phyloP scores from a whole-genome alignment of 23 tunicate genomes.

The Ciona savignyi region DNA sequence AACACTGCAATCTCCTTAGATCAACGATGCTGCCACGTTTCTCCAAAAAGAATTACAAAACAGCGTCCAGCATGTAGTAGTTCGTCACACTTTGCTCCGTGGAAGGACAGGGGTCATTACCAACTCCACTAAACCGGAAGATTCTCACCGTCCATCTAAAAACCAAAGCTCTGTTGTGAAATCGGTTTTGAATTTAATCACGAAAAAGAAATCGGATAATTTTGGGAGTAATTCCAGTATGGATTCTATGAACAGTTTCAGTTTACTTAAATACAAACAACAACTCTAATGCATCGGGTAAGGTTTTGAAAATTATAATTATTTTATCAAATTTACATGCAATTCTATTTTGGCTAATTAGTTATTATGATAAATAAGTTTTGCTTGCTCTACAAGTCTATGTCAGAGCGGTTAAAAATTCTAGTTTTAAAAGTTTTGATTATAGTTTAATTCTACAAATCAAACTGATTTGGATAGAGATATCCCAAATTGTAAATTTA shows the following conservation, averaged over 20 bases:
- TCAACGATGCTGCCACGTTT: constrained; percentile 55
- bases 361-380: no score
- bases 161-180: neutral
- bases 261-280: neutral
- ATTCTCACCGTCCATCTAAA: neutral
- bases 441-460: no score
- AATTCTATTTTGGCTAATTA: no score
- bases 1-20: no score
- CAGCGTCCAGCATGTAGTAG: constrained; percentile 32
- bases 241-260: neutral
- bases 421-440: no score
- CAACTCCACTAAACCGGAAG: neutral
- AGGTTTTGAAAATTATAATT: neutral
- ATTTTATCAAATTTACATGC: neutral
- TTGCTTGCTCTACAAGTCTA: no score
- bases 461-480: no score
- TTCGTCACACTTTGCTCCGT: constrained; percentile 26
- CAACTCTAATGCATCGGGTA: neutral
- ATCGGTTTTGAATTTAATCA: neutral
- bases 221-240: neutral
- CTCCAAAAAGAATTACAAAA: constrained; percentile 68
- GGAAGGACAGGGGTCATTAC: no score
- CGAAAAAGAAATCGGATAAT: neutral
- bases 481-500: no score
- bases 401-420: no score